Evolutionary conservation across 2,888 invertebrate genomes (phyloP), one percentile per base, ranked within the genome.

Genomic region (Crepidodera aurea): DNA sequence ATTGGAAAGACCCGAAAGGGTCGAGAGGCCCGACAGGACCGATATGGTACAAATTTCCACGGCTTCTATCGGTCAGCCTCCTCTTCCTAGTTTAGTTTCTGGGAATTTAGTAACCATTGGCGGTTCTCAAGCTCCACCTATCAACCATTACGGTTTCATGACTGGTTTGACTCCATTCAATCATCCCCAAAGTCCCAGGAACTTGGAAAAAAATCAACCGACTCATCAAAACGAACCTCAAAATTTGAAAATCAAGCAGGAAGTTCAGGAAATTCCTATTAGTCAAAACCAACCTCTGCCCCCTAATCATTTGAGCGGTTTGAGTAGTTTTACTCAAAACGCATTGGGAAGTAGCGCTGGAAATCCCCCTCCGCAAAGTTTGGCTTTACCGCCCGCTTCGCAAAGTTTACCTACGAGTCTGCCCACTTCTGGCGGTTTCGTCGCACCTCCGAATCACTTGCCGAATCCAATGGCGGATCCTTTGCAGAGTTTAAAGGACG

Each of bases 401-500:
- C 70, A 70, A 16, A 62, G 61, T 60, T 51, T 71, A 22, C 56
- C 67, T 6, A 53, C 62, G 1, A 56, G 58, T 46, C 53, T 65
- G 32, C 40, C 65, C 6, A 61, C 68, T 1, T 59, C 70, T 19
- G 66, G 65, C 12, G 67, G 68, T 0, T 73, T 71, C 54, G 68
- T 72, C 8, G 68, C 74, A 0, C 74, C 75, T 5, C 66, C 72
- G 25, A 65, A 67, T 46, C 70, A 70, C 48, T 15, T 71, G 51
- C 69, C 66, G 19, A 64, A 63, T 1, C 71, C 71, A 3, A 63
- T 69, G 51, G 57, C 59, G 3, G 91, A 92, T 82, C 92, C 92
- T 1, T 77, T 92, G 66, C 91, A 92, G 75, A 90, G 90, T 69
- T 81, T 92, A 6, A 90, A 91, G 76, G 91, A 91, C 78, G 91